phyloP scores from a whole-genome alignment of 2,888 invertebrate species.

The Epinotia nisella region DNA sequence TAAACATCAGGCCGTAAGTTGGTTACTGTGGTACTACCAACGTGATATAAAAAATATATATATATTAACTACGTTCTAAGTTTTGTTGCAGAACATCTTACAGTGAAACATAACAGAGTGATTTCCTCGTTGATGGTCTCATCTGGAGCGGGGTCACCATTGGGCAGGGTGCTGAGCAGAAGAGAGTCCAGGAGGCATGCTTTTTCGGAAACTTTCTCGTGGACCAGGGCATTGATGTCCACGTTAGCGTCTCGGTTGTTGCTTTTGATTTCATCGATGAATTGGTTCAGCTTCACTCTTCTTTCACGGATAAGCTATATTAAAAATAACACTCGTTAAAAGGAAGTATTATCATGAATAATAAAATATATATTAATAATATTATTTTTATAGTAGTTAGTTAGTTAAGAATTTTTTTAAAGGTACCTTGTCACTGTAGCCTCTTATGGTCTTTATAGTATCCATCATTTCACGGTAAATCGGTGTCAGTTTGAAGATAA shows the following conservation, averaged over 20 bases:
- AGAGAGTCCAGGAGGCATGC: conserved; percentile 55
- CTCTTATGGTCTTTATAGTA: conserved; percentile 50
- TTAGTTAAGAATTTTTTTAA: conserved; percentile 7
- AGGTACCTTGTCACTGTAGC: conserved; percentile 51
- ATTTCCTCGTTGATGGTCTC: conserved; percentile 57
- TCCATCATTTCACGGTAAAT: conserved; percentile 54
- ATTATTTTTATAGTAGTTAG: no score
- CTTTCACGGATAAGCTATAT: conserved; percentile 52
- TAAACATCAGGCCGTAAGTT: no score
- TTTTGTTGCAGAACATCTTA: conserved; percentile 45
- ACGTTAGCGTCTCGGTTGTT: conserved; percentile 51
- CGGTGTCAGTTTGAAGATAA: conserved; percentile 52
- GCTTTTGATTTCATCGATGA: conserved; percentile 50
- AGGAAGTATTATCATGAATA: not conserved
- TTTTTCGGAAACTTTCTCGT: conserved; percentile 49
- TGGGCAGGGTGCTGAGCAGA: conserved; percentile 51
- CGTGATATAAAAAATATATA: no score
- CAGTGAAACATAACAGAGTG: conserved; percentile 55
- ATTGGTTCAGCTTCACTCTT: conserved; percentile 49
- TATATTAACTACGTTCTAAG: no score
- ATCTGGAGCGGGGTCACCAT: conserved; percentile 53
- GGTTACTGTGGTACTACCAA: no score
- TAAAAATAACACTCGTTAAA: conserved; percentile 4
- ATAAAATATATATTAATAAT: no score
- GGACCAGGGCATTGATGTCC: conserved; percentile 44